Conservation (phyloP, 2,113 vertebrate species). For the Protobothrops mucrosquamatus region DNA sequence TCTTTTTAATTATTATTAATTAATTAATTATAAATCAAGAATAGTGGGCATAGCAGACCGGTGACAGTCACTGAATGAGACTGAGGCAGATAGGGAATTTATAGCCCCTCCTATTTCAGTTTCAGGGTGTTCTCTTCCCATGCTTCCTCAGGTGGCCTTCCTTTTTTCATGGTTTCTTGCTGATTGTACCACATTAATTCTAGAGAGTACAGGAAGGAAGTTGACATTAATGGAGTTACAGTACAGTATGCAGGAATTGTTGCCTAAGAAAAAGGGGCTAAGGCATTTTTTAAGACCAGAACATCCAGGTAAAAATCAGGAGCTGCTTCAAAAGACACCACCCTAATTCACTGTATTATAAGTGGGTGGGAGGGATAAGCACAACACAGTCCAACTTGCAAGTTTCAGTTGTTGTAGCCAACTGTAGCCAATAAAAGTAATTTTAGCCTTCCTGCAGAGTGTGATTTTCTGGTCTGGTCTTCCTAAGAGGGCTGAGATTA, state of each 20-base stretch:
- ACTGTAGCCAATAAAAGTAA: neutral
- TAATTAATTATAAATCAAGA: neutral
- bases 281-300: neutral
- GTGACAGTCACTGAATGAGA: neutral
- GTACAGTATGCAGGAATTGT: neutral
- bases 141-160: neutral
- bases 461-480: neutral
- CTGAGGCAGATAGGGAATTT: neutral
- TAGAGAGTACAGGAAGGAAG: neutral
- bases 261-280: neutral
- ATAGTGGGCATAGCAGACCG: neutral
- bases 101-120: neutral
- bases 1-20: neutral
- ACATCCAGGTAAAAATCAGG: neutral
- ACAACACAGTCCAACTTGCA: neutral
- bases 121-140: neutral
- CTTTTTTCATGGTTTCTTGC: neutral
- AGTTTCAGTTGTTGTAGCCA: neutral
- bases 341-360: neutral
- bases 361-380: neutral
- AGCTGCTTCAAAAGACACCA: neutral
- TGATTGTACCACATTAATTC: neutral
- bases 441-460: neutral
- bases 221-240: neutral
- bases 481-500: neutral